Evolutionary conservation across 1,140 invertebrate species (phyloP).

Genomic region (Zaprionus capensis): DNA sequence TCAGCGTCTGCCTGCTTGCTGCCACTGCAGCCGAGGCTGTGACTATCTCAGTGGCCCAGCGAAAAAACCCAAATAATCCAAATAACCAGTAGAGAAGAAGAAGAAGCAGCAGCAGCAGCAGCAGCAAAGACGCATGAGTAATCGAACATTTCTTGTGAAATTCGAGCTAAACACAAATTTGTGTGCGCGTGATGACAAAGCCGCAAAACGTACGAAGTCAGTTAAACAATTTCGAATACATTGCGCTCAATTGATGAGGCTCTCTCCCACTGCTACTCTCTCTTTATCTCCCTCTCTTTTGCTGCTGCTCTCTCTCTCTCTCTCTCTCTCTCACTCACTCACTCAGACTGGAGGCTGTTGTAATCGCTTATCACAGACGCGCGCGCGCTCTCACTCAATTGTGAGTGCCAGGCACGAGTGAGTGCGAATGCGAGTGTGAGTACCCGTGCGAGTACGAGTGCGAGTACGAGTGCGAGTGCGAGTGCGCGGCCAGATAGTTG

Average conservation of each 20-base stretch:
- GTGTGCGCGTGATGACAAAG: constrained; percentile 49
- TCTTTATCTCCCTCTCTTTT: background rate
- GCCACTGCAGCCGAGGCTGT: constrained; percentile 9
- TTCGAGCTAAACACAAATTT: constrained; percentile 47
- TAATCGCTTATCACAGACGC: constrained; percentile 1
- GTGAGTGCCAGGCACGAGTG: background rate
- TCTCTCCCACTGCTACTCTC: background rate
- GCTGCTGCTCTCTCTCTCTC: constrained; percentile 1
- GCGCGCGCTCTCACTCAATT: constrained; percentile 37
- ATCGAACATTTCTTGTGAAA: constrained; percentile 78
- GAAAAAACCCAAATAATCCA: constrained; percentile 26
- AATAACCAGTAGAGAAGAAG: background rate
- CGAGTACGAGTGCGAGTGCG: constrained; percentile 24
- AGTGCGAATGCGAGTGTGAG: constrained; percentile 22
- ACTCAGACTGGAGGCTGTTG: constrained; percentile 18
- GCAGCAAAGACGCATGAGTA: constrained; percentile 57
- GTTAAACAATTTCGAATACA: constrained; percentile 24
- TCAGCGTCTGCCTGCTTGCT: constrained; percentile 30
- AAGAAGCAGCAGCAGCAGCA: background rate
- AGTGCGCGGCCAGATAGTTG: constrained; percentile 43
- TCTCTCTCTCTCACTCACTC: background rate
- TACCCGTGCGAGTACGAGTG: constrained; percentile 25
- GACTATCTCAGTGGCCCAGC: background rate
- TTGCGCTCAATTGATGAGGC: constrained; percentile 41
- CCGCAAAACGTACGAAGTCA: constrained; percentile 22